Percentiles rank a stretch among this genome's conserved stretches.
phyloP scores from a whole-genome alignment of 2,113 vertebrate species.

The Urocolius indicus region DNA sequence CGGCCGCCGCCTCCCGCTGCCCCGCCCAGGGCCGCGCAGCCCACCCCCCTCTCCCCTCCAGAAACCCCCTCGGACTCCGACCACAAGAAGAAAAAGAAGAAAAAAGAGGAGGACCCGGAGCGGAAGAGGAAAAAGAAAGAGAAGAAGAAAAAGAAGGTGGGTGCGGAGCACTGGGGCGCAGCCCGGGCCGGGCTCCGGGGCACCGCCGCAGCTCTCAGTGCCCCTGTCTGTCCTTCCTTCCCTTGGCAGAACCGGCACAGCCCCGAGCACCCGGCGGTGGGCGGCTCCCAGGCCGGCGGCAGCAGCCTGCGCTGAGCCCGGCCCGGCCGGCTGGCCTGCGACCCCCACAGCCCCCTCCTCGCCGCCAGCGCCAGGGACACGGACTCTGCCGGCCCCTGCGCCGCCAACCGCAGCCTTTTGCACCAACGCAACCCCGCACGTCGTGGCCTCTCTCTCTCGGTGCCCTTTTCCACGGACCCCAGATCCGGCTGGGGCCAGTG shows the following conservation, averaged over 20 bases:
- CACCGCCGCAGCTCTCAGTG: too few relatives aligned
- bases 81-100: conserved; percentile 99
- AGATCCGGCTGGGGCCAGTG: background rate
- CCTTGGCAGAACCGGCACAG: conserved; percentile 96
- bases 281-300: conserved; percentile 94
- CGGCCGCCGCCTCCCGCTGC: accelerated
- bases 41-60: background rate
- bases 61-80: conserved; percentile 97
- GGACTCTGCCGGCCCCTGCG: background rate
- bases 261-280: conserved; percentile 91
- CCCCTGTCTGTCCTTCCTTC: background rate
- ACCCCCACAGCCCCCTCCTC: background rate
- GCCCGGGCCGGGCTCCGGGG: too few relatives aligned
- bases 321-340: too few relatives aligned
- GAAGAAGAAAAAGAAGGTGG: conserved; percentile 98
- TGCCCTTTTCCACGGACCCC: too few relatives aligned
- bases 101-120: conserved; percentile 95
- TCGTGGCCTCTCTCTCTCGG: background rate
- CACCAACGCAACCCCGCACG: background rate
- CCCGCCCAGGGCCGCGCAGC: accelerated
- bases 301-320: conserved; percentile 94
- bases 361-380: background rate
- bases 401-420: background rate
- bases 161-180: background rate
- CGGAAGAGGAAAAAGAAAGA: conserved; percentile 98